phyloP scores from a whole-genome alignment of 1,140 invertebrate genomes.

The Muscidifurax raptorellus region DNA sequence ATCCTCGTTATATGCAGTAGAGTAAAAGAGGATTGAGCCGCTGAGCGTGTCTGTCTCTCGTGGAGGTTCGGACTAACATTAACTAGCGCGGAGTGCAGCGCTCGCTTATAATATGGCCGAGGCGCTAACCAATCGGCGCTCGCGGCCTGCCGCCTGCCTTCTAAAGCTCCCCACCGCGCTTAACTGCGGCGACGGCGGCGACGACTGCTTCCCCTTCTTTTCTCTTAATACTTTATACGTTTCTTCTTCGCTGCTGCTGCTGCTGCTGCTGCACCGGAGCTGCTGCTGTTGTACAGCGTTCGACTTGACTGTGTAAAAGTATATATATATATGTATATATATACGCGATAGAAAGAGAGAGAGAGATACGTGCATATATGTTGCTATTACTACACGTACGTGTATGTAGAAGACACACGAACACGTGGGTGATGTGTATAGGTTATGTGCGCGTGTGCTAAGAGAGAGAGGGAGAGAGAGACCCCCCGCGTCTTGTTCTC shows the following conservation, averaged over 20 bases:
- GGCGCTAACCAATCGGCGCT: slow-evolving; percentile 71
- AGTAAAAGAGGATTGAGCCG: not conserved
- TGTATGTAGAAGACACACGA: not conserved
- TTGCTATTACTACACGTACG: not conserved
- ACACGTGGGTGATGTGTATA: not conserved
- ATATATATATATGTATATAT: too few species aligned
- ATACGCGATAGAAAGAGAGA: too few species aligned
- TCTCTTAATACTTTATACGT: too few species aligned
- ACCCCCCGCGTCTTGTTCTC: slow-evolving; percentile 66
- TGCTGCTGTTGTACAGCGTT: too few species aligned
- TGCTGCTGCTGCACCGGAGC: not conserved
- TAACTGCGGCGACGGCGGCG: slow-evolving; percentile 48
- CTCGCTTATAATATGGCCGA: slow-evolving; percentile 74
- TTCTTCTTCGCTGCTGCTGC: too few species aligned
- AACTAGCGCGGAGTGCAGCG: slow-evolving; percentile 72
- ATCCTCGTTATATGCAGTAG: not conserved
- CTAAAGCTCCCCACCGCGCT: slow-evolving; percentile 61
- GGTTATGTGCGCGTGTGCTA: not conserved
- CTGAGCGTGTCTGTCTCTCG: slow-evolving; percentile 70
- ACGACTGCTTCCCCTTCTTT: not conserved
- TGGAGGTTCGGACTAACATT: slow-evolving; percentile 72
- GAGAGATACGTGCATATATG: too few species aligned
- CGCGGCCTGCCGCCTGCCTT: slow-evolving; percentile 56
- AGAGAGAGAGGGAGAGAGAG: not conserved
- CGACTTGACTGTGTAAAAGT: too few species aligned